Base-by-base conservation (phyloP, 2,888 invertebrate genomes). In the Poecilus cupreus region DNA sequence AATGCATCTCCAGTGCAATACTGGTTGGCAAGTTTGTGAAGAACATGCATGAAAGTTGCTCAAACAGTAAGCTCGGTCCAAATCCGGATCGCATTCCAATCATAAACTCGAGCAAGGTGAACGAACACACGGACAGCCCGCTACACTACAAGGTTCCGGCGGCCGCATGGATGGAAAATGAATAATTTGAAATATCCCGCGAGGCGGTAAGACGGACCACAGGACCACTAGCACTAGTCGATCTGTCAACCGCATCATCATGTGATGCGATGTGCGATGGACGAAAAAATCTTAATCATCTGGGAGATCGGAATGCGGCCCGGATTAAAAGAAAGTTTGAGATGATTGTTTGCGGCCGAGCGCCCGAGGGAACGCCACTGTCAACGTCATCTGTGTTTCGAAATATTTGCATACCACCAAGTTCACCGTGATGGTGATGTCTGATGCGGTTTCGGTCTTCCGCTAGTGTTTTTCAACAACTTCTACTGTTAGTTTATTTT, bases 321-420 rank as follows among this genome's bases (percentile, higher is more conserved):
- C 76, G 76, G 37, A 54, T 57, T 76, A 57, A 76, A 76, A 76
- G 76, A 76, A 76, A 76, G 76, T 76, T 54, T 54, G 54, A 54
- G 72, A 72, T 72, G 72, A 72, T 72, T 72, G 72, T 72, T 72
- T 22, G 46, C 72, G 72, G 72, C 39, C 49, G 72, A 72, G 13
- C 43, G 24, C 72, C 72, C 22, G 43, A 46, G 24, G 60, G 11
- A 22, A 46, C 11, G 24, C 24, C 16, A 72, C 24, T 46, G 72
- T 46, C 72, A 72, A 72, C 72, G 46, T 46, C 20, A 46, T 72
- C 46, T 57, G 18, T 13, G 64, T 72, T 72, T 72, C 72, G 72
- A 72, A 72, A 72, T 72, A 46, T 72, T 72, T 72, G 72, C 72
- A 46, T 72, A 72, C 72, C 72, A 72, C 10, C n/a, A 46, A 46